Percentiles rank a stretch among this genome's conserved stretches.
Evolutionary conservation across 2,113 vertebrate species (phyloP).

Genomic region (Ciconia stormi): DNA sequence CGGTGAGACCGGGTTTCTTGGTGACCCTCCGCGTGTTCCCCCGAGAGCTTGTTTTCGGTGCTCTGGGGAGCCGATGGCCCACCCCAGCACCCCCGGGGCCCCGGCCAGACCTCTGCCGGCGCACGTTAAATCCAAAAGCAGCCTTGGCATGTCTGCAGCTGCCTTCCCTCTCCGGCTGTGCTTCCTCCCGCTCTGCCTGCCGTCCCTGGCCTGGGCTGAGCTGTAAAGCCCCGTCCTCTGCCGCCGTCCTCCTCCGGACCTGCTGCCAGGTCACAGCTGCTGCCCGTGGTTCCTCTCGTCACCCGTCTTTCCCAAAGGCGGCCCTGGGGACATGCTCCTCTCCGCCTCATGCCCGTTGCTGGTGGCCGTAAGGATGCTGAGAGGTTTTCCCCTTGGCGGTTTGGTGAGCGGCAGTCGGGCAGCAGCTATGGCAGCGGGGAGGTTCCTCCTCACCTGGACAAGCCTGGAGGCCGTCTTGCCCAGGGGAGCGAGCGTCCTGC

Average conservation of each 20-base stretch:
- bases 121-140: background rate
- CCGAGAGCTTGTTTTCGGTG: background rate
- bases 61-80: background rate
- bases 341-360: background rate
- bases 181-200: background rate
- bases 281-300: background rate
- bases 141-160: constrained; percentile 32
- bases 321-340: background rate
- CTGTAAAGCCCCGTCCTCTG: background rate
- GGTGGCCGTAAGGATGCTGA: fast-evolving
- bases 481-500: fast-evolving
- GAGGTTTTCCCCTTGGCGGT: background rate
- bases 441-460: background rate
- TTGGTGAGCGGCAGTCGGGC: background rate
- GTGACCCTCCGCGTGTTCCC: fast-evolving
- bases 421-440: background rate
- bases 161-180: background rate
- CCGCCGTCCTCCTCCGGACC: background rate
- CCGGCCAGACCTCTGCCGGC: background rate
- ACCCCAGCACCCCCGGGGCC: background rate
- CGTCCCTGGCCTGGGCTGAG: background rate
- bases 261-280: background rate
- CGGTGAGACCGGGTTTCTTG: fast-evolving
- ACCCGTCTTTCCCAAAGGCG: background rate
- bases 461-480: background rate